Conservation (phyloP, 2,113 vertebrate species). For the Thermophis baileyi region DNA sequence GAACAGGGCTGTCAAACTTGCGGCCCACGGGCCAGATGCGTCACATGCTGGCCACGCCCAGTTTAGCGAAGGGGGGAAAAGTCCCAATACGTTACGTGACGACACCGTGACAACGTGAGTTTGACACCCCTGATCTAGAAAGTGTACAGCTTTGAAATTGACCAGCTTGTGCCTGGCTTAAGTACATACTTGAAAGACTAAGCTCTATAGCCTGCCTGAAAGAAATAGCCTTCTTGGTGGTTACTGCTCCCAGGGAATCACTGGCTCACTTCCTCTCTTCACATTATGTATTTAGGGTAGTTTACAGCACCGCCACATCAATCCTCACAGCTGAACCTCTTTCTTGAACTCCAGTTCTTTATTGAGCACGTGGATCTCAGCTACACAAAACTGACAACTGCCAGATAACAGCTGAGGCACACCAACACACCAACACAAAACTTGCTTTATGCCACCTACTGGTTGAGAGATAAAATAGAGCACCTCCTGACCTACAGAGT, state of each 20-base stretch:
- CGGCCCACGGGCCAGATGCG: too few relatives aligned
- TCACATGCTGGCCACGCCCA: too few relatives aligned
- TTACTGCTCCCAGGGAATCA: neutral
- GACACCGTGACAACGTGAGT: too few relatives aligned
- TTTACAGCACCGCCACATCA: neutral
- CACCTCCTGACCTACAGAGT: neutral
- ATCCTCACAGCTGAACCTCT: neutral
- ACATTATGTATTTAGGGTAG: neutral
- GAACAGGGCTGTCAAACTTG: too few relatives aligned
- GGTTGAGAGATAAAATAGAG: neutral
- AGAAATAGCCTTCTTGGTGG: neutral
- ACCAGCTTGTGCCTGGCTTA: neutral
- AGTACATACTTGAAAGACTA: neutral
- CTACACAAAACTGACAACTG: neutral
- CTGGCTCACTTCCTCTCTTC: neutral
- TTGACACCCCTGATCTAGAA: neutral
- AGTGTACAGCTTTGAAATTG: neutral
- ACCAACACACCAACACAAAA: neutral
- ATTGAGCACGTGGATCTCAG: neutral
- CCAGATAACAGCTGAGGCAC: neutral
- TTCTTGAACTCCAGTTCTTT: neutral
- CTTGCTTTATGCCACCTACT: neutral
- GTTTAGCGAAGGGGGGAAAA: too few relatives aligned
- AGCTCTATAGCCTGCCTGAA: neutral
- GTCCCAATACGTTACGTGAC: too few relatives aligned